These are phyloP conservation scores for Urosaurus nigricauda DNA, from an alignment of 2,797 vertebrate species.

Conservation along the genomic window DNA sequence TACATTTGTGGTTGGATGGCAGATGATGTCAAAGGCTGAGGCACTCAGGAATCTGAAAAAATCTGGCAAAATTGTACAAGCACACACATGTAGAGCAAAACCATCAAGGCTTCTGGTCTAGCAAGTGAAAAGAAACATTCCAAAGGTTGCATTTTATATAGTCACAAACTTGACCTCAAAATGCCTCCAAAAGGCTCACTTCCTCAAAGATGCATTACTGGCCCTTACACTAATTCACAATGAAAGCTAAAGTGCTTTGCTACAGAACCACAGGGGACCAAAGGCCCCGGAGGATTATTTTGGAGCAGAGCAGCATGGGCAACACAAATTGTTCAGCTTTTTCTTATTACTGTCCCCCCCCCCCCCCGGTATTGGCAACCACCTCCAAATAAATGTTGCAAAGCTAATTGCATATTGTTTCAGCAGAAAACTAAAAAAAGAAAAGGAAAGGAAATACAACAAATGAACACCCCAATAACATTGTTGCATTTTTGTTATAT, in stretches of 20 bases:
- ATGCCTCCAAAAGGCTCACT: slow-evolving; percentile 88
- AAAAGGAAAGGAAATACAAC: slow-evolving; percentile 59
- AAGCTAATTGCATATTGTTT: slow-evolving; percentile 81
- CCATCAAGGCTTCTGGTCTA: slow-evolving; percentile 73
- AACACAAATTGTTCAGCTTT: slow-evolving; percentile 87
- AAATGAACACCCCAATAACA: slow-evolving; percentile 73
- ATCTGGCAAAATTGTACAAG: slow-evolving; percentile 72
- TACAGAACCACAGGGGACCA: slow-evolving; percentile 83
- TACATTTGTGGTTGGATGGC: slow-evolving; percentile 62
- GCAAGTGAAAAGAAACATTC: slow-evolving; percentile 80
- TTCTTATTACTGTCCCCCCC: not conserved
- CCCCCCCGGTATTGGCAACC: slow-evolving; percentile 70
- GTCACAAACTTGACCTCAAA: slow-evolving; percentile 81
- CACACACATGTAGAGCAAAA: slow-evolving; percentile 58
- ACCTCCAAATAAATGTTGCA: slow-evolving; percentile 74
- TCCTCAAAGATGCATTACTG: slow-evolving; percentile 92
- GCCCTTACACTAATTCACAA: slow-evolving; percentile 91
- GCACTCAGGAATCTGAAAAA: slow-evolving; percentile 72
- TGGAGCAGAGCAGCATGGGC: slow-evolving; percentile 78
- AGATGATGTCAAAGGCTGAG: slow-evolving; percentile 61
- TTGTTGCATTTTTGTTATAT: slow-evolving; percentile 69
- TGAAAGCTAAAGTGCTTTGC: slow-evolving; percentile 93
- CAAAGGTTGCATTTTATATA: slow-evolving; percentile 83
- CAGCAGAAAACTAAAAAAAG: slow-evolving; percentile 70
- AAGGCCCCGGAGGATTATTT: slow-evolving; percentile 78